phyloP scores from a whole-genome alignment of 64 coral and sea anemone species.

The Porites lutea region DNA sequence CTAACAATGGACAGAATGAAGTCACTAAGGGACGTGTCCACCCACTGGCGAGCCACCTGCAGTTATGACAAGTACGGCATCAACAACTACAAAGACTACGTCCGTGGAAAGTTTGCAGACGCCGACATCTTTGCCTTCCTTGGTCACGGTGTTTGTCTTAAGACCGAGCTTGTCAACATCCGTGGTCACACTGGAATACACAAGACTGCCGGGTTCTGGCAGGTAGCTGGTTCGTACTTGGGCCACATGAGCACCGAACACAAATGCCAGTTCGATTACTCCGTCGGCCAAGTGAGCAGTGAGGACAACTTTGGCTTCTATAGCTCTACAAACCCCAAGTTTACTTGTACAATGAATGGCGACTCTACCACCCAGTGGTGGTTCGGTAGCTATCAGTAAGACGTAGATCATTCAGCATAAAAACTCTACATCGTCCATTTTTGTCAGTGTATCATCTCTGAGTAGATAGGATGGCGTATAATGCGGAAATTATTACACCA shows the following conservation, averaged over 20 bases:
- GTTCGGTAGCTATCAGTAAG: conserved; percentile 47
- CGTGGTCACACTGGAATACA: conserved; percentile 41
- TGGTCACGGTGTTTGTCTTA: neutral
- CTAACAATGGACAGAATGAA: conserved; percentile 52
- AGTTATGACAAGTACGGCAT: conserved; percentile 26
- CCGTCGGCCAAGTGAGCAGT: neutral
- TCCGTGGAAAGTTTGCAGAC: conserved; percentile 47
- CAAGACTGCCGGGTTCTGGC: conserved; percentile 46
- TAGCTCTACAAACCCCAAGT: conserved; percentile 1
- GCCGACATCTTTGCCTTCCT: conserved; percentile 55
- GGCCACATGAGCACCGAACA: conserved; percentile 28
- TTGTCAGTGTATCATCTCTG: too few relatives aligned
- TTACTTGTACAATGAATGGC: conserved; percentile 46
- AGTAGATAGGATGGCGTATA: too few relatives aligned
- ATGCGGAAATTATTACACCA: too few relatives aligned
- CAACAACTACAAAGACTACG: conserved; percentile 69
- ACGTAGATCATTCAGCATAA: neutral
- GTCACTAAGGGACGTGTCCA: conserved; percentile 38
- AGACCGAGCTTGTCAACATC: conserved; percentile 67
- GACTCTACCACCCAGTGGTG: conserved; percentile 57
- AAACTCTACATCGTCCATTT: too few relatives aligned
- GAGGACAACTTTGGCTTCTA: conserved; percentile 78
- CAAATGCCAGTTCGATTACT: conserved; percentile 40
- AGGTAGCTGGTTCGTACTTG: neutral
- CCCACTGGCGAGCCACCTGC: conserved; percentile 71